phyloP scores from a whole-genome alignment of 2,113 vertebrate species.

The Hippocampus comes region DNA sequence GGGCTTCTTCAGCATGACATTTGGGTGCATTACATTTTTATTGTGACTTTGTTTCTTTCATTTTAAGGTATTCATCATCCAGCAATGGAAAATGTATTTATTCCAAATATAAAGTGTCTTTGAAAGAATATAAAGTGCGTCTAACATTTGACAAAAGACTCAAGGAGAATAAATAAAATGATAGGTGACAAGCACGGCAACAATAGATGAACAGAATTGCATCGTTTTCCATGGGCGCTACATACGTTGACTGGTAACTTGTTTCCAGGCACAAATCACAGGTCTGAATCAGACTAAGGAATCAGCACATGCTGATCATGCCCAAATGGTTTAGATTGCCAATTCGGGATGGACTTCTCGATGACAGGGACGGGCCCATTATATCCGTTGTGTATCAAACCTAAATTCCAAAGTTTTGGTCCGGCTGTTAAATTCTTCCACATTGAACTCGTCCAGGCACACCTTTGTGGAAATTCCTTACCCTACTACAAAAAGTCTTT shows the following conservation, averaged over 20 bases:
- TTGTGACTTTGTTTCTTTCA: not conserved
- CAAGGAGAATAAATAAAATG: not conserved
- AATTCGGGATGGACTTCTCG: not conserved
- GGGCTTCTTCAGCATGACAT: slow-evolving; percentile 73
- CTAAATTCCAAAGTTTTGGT: not conserved
- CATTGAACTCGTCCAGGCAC: not conserved
- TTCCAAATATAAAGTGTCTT: not conserved
- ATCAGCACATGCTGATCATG: too few relatives aligned
- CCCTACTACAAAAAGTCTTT: not conserved
- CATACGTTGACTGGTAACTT: not conserved
- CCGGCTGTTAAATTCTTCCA: not conserved
- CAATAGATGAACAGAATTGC: not conserved
- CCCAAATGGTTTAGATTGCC: not conserved
- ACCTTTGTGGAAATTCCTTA: not conserved
- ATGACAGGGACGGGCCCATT: too few relatives aligned
- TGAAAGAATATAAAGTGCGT: not conserved
- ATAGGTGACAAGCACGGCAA: not conserved
- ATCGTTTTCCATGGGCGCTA: not conserved
- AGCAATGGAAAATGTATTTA: not conserved
- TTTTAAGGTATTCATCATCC: not conserved
- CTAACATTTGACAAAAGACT: not conserved
- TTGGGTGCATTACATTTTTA: slow-evolving; percentile 15
- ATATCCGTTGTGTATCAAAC: not conserved
- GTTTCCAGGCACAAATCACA: not conserved
- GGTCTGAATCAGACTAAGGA: too few relatives aligned